Evolutionary conservation across 2,113 vertebrate genomes (phyloP).

Genomic region (Cheirogaleus medius): DNA sequence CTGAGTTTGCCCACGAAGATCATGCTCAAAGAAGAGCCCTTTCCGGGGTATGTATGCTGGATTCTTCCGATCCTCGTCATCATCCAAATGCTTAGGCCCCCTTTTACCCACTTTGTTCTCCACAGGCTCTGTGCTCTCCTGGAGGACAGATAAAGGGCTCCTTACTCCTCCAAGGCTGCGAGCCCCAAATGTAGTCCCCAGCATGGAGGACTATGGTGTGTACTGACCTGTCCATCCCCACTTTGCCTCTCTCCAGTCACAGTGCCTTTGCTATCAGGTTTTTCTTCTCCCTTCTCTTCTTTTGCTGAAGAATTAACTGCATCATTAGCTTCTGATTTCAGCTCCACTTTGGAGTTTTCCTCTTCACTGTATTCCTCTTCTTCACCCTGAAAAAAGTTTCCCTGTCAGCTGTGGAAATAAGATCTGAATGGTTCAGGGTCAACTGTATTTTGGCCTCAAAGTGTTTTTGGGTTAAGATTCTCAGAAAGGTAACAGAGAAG

Average conservation of each 20-base stretch:
- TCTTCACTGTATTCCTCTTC: slow-evolving; percentile 91
- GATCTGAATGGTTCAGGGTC: neutral
- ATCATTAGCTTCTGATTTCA: slow-evolving; percentile 85
- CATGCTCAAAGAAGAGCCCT: slow-evolving; percentile 98
- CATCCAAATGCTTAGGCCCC: slow-evolving; percentile 93
- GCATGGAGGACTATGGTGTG: neutral
- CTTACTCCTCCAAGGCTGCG: slow-evolving; percentile 16
- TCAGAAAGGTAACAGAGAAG: neutral
- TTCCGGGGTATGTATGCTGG: slow-evolving; percentile 97
- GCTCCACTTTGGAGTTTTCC: slow-evolving; percentile 87
- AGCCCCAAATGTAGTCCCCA: neutral
- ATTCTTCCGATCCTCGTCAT: slow-evolving; percentile 97
- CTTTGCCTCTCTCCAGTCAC: slow-evolving; percentile 96
- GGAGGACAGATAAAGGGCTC: slow-evolving; percentile 26
- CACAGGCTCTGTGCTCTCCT: slow-evolving; percentile 96
- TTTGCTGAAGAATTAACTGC: slow-evolving; percentile 81
- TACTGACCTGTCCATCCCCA: slow-evolving; percentile 95
- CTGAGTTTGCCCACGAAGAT: slow-evolving; percentile 94
- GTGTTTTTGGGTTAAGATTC: neutral
- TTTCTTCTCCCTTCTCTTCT: slow-evolving; percentile 85
- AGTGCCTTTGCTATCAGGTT: slow-evolving; percentile 87
- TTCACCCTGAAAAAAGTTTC: slow-evolving; percentile 84
- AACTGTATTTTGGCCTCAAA: neutral
- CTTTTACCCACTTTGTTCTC: slow-evolving; percentile 92
- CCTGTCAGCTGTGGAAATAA: neutral